These are phyloP conservation scores for Odontamblyopus rebecca DNA, from an alignment of 2,797 vertebrate genomes.

Conservation along the genomic window DNA sequence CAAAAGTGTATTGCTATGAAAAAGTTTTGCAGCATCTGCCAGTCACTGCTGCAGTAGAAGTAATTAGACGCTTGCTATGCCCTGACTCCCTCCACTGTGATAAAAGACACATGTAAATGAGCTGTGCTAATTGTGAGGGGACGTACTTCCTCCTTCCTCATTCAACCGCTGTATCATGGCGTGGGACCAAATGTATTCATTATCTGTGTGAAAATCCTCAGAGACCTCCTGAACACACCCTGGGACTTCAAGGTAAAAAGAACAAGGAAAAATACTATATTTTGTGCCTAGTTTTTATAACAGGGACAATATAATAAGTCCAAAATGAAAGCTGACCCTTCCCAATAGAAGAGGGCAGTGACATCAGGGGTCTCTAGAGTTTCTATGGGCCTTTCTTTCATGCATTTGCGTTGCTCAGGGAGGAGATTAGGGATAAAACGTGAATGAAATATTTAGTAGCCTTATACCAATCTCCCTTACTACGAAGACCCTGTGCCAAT, in stretches of 20 bases:
- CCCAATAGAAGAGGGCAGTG: constrained; percentile 35
- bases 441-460: constrained; percentile 72
- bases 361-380: constrained; percentile 28
- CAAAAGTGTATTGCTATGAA: constrained; percentile 30
- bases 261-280: not conserved
- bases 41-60: constrained; percentile 62
- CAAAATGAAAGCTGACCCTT: constrained; percentile 66
- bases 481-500: constrained; percentile 62
- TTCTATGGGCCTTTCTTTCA: constrained; percentile 43
- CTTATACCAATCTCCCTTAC: constrained; percentile 62
- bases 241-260: constrained; percentile 22
- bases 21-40: constrained; percentile 55
- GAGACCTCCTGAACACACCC: constrained; percentile 46
- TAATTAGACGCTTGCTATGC: constrained; percentile 64
- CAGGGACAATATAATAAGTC: constrained; percentile 37
- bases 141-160: constrained; percentile 43
- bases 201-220: constrained; percentile 54
- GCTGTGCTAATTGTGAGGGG: constrained; percentile 62
- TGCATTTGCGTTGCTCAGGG: constrained; percentile 58
- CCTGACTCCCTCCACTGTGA: constrained; percentile 57
- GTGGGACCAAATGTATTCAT: constrained; percentile 60
- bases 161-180: constrained; percentile 44
- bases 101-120: constrained; percentile 73
- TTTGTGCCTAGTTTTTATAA: constrained; percentile 26
- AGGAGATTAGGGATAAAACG: constrained; percentile 66